phyloP scores from a whole-genome alignment of 2,888 invertebrate genomes.

The Falcaria lacertinaria region DNA sequence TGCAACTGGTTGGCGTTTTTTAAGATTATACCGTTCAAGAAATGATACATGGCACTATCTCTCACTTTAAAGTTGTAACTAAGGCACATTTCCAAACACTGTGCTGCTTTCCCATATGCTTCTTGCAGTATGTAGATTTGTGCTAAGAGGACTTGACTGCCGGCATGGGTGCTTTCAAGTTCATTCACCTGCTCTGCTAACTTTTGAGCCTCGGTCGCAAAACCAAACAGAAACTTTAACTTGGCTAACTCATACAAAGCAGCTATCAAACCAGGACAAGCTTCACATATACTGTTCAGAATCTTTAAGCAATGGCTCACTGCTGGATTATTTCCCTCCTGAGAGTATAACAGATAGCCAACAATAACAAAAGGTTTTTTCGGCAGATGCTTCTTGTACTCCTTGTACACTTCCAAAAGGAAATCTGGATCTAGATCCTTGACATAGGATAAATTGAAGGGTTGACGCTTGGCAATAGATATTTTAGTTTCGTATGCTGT shows the following conservation, averaged over 20 bases:
- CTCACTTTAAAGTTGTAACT: slow-evolving; percentile 96
- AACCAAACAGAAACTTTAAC: slow-evolving; percentile 89
- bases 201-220: slow-evolving; percentile 84
- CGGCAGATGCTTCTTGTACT: slow-evolving; percentile 87
- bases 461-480: slow-evolving; percentile 60
- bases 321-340: slow-evolving; percentile 67
- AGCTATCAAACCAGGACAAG: slow-evolving; percentile 89
- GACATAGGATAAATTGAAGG: slow-evolving; percentile 88
- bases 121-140: slow-evolving; percentile 88
- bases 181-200: slow-evolving; percentile 87
- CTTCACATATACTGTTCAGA: slow-evolving; percentile 85
- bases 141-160: slow-evolving; percentile 92
- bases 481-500: slow-evolving; percentile 80
- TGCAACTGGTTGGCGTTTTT: slow-evolving; percentile 85
- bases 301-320: slow-evolving; percentile 81
- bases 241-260: slow-evolving; percentile 87
- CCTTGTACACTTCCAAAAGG: slow-evolving; percentile 86
- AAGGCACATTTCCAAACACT: slow-evolving; percentile 92
- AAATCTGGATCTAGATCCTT: slow-evolving; percentile 91
- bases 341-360: slow-evolving; percentile 60
- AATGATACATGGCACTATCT: slow-evolving; percentile 94
- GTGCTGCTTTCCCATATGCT: slow-evolving; percentile 87
- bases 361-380: slow-evolving; percentile 76
- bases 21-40: slow-evolving; percentile 90
- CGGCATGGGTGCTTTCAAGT: slow-evolving; percentile 88